phyloP scores from a whole-genome alignment of 2,113 vertebrate species.

The Dipodomys spectabilis region DNA sequence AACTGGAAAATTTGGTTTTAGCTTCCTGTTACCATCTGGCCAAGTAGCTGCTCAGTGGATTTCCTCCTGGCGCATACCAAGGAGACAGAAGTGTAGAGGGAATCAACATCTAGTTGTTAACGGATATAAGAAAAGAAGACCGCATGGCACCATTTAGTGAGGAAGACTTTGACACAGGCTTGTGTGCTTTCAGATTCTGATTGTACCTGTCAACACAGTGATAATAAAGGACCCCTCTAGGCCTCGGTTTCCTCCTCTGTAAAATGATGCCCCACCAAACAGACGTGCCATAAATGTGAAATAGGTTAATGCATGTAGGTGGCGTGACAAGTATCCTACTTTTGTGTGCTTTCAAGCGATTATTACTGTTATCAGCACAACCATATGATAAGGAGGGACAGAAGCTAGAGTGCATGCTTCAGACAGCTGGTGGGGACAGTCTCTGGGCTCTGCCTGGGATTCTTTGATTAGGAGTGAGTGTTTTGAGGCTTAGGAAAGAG shows the following conservation, averaged over 20 bases:
- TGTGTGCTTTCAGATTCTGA: neutral
- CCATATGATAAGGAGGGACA: neutral
- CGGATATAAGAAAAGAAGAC: neutral
- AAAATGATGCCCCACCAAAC: neutral
- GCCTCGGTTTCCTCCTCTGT: slow-evolving; percentile 18
- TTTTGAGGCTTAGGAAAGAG: neutral
- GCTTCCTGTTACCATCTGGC: slow-evolving; percentile 1
- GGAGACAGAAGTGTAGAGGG: neutral
- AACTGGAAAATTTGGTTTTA: neutral
- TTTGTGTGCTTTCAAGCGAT: neutral
- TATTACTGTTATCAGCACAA: neutral
- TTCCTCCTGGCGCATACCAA: neutral
- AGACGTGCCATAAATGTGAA: neutral
- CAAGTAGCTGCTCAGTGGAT: slow-evolving; percentile 2
- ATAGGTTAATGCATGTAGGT: neutral
- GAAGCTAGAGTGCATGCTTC: neutral
- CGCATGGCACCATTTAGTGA: neutral
- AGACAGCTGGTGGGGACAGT: neutral
- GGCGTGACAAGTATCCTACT: neutral
- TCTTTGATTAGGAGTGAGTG: neutral
- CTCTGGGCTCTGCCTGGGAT: neutral
- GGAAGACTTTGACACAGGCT: neutral
- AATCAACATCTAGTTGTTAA: neutral
- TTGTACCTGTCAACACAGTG: neutral
- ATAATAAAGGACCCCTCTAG: neutral